These are phyloP conservation scores for Phytoseiulus persimilis DNA, from an alignment of 2,888 invertebrate species.

Conservation along the genomic window DNA sequence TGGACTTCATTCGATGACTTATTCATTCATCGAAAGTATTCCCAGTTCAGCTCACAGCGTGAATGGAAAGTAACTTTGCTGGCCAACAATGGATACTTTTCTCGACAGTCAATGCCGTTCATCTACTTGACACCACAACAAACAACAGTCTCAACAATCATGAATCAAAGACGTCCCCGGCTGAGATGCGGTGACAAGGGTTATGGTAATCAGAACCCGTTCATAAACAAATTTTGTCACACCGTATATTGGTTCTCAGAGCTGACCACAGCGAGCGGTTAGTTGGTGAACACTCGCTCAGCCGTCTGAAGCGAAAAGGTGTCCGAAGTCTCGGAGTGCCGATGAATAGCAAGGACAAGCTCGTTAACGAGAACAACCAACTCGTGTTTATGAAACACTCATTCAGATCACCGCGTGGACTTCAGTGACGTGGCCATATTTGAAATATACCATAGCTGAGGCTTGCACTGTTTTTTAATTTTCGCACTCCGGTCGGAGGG, in stretches of 20 bases:
- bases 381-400: not conserved
- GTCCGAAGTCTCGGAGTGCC: not conserved
- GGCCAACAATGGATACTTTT: not conserved
- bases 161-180: not conserved
- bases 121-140: not conserved
- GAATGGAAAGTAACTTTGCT: no score
- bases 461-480: no score
- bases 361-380: not conserved
- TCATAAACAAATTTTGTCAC: not conserved
- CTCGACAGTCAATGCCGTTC: not conserved
- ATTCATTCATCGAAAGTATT: not conserved
- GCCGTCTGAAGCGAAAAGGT: not conserved
- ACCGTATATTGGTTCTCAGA: not conserved
- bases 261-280: not conserved
- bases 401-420: not conserved
- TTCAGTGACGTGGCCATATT: not conserved
- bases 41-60: not conserved
- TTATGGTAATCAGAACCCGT: not conserved
- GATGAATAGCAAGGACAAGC: not conserved
- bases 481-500: no score
- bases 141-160: not conserved
- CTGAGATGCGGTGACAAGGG: not conserved
- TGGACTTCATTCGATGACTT: not conserved
- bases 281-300: not conserved
- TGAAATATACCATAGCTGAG: no score